Base-by-base conservation (phyloP, 2,113 vertebrate species). In the Spilogale gracilis region DNA sequence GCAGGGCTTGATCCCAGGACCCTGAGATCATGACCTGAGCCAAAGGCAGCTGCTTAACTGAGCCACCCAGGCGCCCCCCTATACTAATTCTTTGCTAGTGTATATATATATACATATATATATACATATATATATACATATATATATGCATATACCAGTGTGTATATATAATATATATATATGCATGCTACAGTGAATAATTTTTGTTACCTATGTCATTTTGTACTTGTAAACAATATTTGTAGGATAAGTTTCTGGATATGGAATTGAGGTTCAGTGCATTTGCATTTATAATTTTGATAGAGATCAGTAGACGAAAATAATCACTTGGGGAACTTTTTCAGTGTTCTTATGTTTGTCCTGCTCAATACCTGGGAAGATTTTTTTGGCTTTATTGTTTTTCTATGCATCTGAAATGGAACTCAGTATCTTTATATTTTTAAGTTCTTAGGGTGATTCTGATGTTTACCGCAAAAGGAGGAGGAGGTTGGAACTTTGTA, bases 241-340 rank as follows among this genome's bases (percentile, higher is more conserved):
- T 87, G 8, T 83, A 56, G 52, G n/a, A 43, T 76, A 79, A 79
- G 11, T 90, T 95, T 50, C 67, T 95, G 32, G 60, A 95, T 32
- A 25, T 86, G 16, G 21, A 88, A 95, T 67, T 95, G n/a, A 58
- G 58, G 50, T 20, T 69, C 61, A 87, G 52, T 95, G 32, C 5
- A 58, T 93, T 93, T 58, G 18, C 48, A 54, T 97, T 92, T 88
- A 38, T 89, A 56, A 73, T 88, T 94, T 84, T 89, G 48, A 27
- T 81, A 11, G 17, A 54, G 50, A 76, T 91, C 20, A 91, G 3
- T 88, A 56, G 50, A 60, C 11, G 78, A 65, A 4, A 91, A 38
- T 74, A 89, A 32, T 65, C 82, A 94, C 50, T 30, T 65, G 38
- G 71, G 32, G 23, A 91, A 71, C 50, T 74, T 92, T 60, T 89